Conservation (phyloP, 2,797 vertebrate genomes). For the Sibirionetta formosa region DNA sequence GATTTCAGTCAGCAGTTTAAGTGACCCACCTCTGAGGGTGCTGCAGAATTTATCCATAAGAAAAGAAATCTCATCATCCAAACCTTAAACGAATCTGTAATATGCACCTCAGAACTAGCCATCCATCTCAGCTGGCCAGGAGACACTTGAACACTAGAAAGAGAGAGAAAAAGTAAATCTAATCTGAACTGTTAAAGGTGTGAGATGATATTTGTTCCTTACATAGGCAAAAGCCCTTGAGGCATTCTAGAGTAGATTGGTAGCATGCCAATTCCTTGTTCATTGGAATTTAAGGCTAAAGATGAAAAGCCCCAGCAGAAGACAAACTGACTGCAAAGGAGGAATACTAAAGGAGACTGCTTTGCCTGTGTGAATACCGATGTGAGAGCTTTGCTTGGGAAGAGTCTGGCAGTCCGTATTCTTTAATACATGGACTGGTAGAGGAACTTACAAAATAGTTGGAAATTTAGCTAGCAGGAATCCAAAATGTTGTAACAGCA, state of each 20-base stretch:
- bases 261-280: constrained; percentile 15
- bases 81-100: neutral
- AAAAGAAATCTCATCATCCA: constrained; percentile 21
- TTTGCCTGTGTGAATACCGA: constrained; percentile 20
- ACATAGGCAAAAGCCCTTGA: neutral
- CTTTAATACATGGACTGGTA: neutral
- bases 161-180: neutral
- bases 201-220: constrained; percentile 8
- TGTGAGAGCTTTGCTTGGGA: neutral
- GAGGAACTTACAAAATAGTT: neutral
- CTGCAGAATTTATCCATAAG: neutral
- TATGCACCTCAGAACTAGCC: neutral
- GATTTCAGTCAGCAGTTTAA: neutral
- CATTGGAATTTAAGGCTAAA: constrained; percentile 25
- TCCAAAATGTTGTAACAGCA: neutral
- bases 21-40: neutral
- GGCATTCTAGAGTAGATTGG: neutral
- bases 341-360: constrained; percentile 21
- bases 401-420: neutral
- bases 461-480: neutral
- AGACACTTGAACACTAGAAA: neutral
- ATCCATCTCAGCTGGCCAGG: constrained; percentile 12
- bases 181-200: neutral
- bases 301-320: constrained; percentile 26
- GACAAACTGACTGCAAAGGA: constrained; percentile 1